A percentile compares a stretch with the other conserved stretches of the same genome.
Evolutionary conservation across 2,888 invertebrate genomes (phyloP).

Genomic region (Hedychridium roseum): DNA sequence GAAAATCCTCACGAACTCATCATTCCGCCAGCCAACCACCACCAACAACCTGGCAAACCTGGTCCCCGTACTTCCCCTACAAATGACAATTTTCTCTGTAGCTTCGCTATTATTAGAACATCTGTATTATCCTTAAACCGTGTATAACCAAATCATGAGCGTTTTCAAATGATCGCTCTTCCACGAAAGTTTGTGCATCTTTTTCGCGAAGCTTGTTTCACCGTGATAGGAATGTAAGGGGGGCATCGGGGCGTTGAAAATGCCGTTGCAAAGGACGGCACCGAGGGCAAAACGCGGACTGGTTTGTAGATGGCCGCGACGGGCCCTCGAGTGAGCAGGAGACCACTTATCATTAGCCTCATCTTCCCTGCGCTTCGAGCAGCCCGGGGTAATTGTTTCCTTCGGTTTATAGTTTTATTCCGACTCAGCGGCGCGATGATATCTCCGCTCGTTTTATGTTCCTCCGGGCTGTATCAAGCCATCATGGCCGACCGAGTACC

Average conservation of each 20-base stretch:
- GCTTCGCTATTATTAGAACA: no score
- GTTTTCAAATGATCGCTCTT: no score
- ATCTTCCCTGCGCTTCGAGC: slow-evolving; percentile 55
- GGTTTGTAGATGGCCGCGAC: slow-evolving; percentile 28
- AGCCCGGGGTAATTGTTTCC: slow-evolving; percentile 62
- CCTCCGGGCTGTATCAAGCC: slow-evolving; percentile 49
- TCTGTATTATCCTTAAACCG: no score
- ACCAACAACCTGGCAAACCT: no score
- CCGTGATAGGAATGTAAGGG: no score
- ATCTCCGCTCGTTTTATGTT: slow-evolving; percentile 58
- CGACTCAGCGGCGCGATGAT: slow-evolving; percentile 56
- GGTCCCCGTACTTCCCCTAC: no score
- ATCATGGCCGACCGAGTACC: slow-evolving; percentile 53
- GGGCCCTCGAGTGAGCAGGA: slow-evolving; percentile 17
- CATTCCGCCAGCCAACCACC: no score
- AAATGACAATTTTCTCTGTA: no score
- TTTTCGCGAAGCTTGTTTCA: no score
- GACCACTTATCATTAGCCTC: slow-evolving; percentile 60
- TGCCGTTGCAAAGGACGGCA: slow-evolving; percentile 27
- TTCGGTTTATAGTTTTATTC: slow-evolving; percentile 63
- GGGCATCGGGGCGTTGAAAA: slow-evolving; percentile 33
- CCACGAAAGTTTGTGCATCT: no score
- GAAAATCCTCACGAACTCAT: no score
- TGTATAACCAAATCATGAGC: no score
- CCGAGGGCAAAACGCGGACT: slow-evolving; percentile 33